Evolutionary conservation across 2,888 invertebrate genomes (phyloP).

Genomic region (Ditula angustiorana): DNA sequence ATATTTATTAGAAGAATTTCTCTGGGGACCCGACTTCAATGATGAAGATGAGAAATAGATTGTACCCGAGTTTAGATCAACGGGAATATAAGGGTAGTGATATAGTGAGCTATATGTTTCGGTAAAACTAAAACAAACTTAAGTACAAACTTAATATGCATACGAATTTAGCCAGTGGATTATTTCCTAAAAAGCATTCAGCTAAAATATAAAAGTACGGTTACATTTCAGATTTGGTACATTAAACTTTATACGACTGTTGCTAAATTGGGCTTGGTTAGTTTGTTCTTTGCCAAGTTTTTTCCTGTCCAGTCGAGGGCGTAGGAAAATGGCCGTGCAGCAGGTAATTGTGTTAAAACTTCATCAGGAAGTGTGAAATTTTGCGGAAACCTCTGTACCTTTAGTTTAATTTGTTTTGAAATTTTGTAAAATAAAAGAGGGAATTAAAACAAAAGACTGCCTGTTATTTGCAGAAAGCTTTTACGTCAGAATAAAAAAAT

Average conservation of each 20-base stretch:
- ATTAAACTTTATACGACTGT: slow-evolving; percentile 82
- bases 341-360: slow-evolving; percentile 84
- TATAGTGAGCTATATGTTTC: not conserved
- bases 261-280: slow-evolving; percentile 81
- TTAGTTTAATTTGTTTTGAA: slow-evolving; percentile 77
- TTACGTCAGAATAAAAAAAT: not conserved
- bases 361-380: slow-evolving; percentile 82
- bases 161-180: slow-evolving; percentile 6
- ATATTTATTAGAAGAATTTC: slow-evolving; percentile 64
- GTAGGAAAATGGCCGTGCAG: slow-evolving; percentile 74
- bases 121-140: not conserved
- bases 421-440: slow-evolving; percentile 56
- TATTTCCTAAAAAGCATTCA: slow-evolving; percentile 48
- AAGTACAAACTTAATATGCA: slow-evolving; percentile 14
- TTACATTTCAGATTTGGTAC: slow-evolving; percentile 79
- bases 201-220: slow-evolving; percentile 72
- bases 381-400: slow-evolving; percentile 69
- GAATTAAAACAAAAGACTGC: slow-evolving; percentile 46
- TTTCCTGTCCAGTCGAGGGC: slow-evolving; percentile 77
- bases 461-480: slow-evolving; percentile 36
- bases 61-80: slow-evolving; percentile 6
- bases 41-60: slow-evolving; percentile 3
- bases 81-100: not conserved
- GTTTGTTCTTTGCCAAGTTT: slow-evolving; percentile 83
- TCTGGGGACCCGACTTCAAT: slow-evolving; percentile 38